These are phyloP conservation scores for Caenorhabditis imperialis DNA, from an alignment of 2,888 invertebrate genomes.

Conservation along the genomic window DNA sequence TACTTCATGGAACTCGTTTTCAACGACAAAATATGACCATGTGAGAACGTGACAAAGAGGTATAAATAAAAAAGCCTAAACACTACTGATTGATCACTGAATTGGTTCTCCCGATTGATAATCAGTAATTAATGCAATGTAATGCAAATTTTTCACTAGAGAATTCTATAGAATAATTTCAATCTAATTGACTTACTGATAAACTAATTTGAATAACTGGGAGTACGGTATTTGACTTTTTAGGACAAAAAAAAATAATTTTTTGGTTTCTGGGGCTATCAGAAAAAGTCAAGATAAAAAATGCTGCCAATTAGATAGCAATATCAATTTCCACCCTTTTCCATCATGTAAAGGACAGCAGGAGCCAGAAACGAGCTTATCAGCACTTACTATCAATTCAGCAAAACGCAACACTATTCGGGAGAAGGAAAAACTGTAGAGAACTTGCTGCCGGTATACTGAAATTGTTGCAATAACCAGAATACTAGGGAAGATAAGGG, in stretches of 20 bases:
- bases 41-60: conserved; percentile 28
- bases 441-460: too few relatives aligned
- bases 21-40: conserved; percentile 24
- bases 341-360: conserved; percentile 9
- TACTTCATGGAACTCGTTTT: conserved; percentile 28
- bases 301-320: conserved; percentile 7
- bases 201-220: too few relatives aligned
- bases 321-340: conserved; percentile 16
- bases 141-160: neutral
- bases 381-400: conserved; percentile 25
- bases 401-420: too few relatives aligned
- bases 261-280: neutral
- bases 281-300: neutral
- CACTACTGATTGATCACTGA: conserved; percentile 24
- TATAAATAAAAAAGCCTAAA: conserved; percentile 13
- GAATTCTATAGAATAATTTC: neutral
- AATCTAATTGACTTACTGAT: neutral
- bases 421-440: too few relatives aligned
- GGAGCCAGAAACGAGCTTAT: conserved; percentile 25
- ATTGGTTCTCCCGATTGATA: too few relatives aligned
- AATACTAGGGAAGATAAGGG: too few relatives aligned
- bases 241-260: neutral
- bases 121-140: too few relatives aligned
- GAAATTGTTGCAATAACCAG: too few relatives aligned
- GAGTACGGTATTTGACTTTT: too few relatives aligned